Percentiles rank a stretch among this genome's conserved stretches.
These are phyloP conservation scores for Drosophila funebris DNA, from an alignment of 1,140 invertebrate species.

Conservation along the genomic window DNA sequence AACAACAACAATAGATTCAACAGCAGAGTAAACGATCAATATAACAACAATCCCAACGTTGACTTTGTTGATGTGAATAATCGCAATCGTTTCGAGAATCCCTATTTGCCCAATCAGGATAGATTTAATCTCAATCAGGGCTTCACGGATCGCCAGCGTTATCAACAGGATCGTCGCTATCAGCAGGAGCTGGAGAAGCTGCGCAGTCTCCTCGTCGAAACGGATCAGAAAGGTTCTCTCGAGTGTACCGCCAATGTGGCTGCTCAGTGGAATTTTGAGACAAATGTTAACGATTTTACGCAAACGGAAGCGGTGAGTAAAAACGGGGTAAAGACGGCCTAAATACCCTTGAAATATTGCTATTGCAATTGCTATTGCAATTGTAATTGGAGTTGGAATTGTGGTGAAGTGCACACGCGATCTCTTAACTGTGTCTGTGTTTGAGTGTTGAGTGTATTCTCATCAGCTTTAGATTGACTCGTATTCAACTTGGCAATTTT, in stretches of 20 bases:
- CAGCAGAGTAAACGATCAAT: conserved; percentile 45
- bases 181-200: conserved; percentile 77
- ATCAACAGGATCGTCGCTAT: conserved; percentile 78
- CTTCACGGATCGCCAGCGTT: conserved; percentile 65
- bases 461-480: conserved; percentile 31
- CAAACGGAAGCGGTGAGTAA: conserved; percentile 92
- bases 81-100: conserved; percentile 73
- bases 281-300: conserved; percentile 92
- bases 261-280: conserved; percentile 94
- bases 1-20: conserved; percentile 20
- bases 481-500: conserved; percentile 30
- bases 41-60: conserved; percentile 60
- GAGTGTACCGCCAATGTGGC: conserved; percentile 92
- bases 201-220: conserved; percentile 86
- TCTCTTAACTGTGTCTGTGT: conserved; percentile 15
- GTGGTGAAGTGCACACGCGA: conserved; percentile 59
- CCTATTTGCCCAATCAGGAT: conserved; percentile 70
- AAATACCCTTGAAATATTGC: conserved; percentile 21
- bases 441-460: conserved; percentile 49
- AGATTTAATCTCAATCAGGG: conserved; percentile 76
- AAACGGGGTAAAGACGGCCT: background rate
- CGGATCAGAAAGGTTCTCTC: conserved; percentile 89
- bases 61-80: conserved; percentile 60
- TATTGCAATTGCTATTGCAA: conserved; percentile 7
- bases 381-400: conserved; percentile 40